Conservation (phyloP, 2,797 vertebrate genomes). For the Chromis chromis region DNA sequence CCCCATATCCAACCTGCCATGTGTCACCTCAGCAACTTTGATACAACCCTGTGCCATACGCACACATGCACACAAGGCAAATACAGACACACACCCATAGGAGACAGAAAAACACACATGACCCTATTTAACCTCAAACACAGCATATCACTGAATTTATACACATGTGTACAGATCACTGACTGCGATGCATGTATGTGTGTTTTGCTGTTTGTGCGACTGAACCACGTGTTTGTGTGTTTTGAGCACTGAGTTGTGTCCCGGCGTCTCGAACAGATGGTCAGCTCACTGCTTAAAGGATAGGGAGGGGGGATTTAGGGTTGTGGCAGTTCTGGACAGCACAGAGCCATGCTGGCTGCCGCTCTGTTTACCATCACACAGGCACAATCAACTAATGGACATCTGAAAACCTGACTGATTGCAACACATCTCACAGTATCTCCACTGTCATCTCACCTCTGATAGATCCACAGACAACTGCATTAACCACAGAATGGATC, state of each 20-base stretch:
- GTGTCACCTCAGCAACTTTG: constrained; percentile 48
- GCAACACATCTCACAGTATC: not conserved
- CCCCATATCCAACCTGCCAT: constrained; percentile 44
- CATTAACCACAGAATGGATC: not conserved
- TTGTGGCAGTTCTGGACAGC: constrained; percentile 41
- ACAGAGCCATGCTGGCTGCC: constrained; percentile 33
- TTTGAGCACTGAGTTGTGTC: constrained; percentile 37
- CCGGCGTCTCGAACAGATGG: constrained; percentile 78
- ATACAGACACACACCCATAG: constrained; percentile 6
- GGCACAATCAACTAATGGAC: constrained; percentile 52
- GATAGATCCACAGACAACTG: constrained; percentile 4
- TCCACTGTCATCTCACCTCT: not conserved
- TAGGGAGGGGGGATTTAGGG: constrained; percentile 63
- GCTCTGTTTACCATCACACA: constrained; percentile 56
- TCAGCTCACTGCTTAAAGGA: constrained; percentile 76
- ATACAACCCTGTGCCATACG: constrained; percentile 13
- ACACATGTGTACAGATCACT: constrained; percentile 11
- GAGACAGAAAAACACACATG: constrained; percentile 6
- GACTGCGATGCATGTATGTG: constrained; percentile 20
- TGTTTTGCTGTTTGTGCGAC: constrained; percentile 3
- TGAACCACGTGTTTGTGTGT: constrained; percentile 16
- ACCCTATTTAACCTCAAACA: not conserved
- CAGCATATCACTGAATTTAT: constrained; percentile 5
- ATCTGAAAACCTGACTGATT: constrained; percentile 14
- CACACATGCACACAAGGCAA: not conserved